Conservation (phyloP, 2,797 vertebrate species). For the Urophycis tenuis region DNA sequence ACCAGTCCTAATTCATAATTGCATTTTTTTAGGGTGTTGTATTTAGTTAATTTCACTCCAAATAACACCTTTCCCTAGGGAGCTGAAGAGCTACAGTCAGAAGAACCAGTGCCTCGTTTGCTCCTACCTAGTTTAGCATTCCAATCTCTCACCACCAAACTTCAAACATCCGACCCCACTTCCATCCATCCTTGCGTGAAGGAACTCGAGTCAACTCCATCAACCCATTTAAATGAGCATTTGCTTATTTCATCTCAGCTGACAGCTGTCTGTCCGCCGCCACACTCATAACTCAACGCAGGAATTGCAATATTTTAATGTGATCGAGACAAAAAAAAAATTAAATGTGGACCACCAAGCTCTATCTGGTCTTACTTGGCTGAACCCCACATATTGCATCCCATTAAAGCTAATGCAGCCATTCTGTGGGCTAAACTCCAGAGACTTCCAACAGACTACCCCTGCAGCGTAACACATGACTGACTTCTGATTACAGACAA, state of each 20-base stretch:
- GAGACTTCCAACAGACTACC: conserved; percentile 13
- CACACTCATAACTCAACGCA: neutral
- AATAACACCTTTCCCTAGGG: neutral
- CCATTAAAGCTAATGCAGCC: conserved; percentile 38
- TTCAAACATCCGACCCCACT: neutral
- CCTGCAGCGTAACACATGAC: conserved; percentile 36
- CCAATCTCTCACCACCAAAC: neutral
- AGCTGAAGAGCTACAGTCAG: neutral
- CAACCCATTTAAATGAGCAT: conserved; percentile 4
- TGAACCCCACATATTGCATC: conserved; percentile 13
- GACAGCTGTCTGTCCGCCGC: neutral
- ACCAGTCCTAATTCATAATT: neutral
- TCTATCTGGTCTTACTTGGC: conserved; percentile 6
- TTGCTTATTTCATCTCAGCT: neutral
- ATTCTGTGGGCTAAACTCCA: conserved; percentile 2
- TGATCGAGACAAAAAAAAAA: neutral
- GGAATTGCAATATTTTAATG: neutral
- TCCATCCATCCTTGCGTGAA: neutral
- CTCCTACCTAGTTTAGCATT: neutral
- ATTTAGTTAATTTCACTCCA: neutral
- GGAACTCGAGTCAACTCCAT: neutral
- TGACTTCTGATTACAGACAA: conserved; percentile 46
- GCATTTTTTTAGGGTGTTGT: neutral
- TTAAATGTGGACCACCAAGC: neutral
- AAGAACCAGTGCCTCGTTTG: neutral